Conservation (phyloP, 2,888 invertebrate species). For the Archaeoteleia sp. region DNA sequence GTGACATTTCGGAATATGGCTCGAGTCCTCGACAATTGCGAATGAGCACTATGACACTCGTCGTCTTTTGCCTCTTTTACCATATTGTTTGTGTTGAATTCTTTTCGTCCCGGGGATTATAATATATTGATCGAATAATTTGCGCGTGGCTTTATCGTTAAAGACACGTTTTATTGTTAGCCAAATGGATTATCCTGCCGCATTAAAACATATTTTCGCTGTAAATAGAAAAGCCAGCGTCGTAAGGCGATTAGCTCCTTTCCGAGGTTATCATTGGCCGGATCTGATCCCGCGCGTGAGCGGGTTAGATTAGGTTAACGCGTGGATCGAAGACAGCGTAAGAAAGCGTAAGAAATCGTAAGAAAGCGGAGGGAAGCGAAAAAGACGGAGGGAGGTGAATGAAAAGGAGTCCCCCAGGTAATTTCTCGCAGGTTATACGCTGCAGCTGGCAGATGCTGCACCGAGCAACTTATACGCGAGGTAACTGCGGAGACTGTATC, state of each 20-base stretch:
- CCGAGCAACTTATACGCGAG: slow-evolving; percentile 38
- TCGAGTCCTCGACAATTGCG: no score
- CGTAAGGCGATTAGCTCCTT: slow-evolving; percentile 46
- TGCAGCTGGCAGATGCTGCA: slow-evolving; percentile 25
- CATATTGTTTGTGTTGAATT: no score
- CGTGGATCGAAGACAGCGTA: slow-evolving; percentile 14
- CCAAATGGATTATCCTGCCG: slow-evolving; percentile 31
- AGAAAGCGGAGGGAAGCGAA: slow-evolving; percentile 20
- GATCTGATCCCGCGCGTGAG: slow-evolving; percentile 22
- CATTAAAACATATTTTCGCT: slow-evolving; percentile 10
- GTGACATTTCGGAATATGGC: no score
- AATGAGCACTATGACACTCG: no score
- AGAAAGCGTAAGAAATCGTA: no score
- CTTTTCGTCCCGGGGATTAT: no score
- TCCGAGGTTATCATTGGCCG: slow-evolving; percentile 15
- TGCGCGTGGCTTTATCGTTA: no score
- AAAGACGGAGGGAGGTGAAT: slow-evolving; percentile 17
- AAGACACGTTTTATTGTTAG: slow-evolving; percentile 4
- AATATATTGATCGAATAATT: no score
- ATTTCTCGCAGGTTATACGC: slow-evolving; percentile 48
- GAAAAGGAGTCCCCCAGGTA: slow-evolving; percentile 56
- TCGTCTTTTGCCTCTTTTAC: no score
- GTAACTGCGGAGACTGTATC: slow-evolving; percentile 29
- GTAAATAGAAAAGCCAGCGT: slow-evolving; percentile 16
- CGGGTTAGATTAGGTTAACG: slow-evolving; percentile 33